phyloP scores from a whole-genome alignment of 35 echinoderm and acorn worm species.

The Holothuria glaberrima region DNA sequence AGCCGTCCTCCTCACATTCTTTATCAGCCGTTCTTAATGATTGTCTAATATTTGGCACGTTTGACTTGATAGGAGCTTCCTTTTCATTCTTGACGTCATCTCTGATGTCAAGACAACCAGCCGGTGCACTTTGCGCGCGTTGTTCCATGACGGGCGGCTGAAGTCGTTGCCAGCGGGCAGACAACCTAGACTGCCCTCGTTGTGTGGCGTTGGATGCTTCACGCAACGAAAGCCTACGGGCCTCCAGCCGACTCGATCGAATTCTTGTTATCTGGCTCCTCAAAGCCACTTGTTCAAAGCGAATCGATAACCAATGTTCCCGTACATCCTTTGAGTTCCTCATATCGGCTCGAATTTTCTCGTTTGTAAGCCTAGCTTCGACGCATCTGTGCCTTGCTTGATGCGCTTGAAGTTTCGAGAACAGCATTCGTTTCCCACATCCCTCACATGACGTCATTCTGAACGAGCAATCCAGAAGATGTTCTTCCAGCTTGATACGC shows the following conservation, averaged over 20 bases:
- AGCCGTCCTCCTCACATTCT: not conserved
- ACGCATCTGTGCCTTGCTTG: constrained; percentile 35
- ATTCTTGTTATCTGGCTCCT: constrained; percentile 19
- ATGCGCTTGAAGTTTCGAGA: constrained; percentile 28
- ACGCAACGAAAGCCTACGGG: not conserved
- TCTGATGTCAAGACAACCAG: not conserved
- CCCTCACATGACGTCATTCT: constrained; percentile 37
- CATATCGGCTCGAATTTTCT: constrained; percentile 22
- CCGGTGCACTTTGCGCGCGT: constrained; percentile 1
- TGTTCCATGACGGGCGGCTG: not conserved
- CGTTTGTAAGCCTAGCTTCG: constrained; percentile 11
- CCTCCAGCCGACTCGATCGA: not conserved
- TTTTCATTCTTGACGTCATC: not conserved
- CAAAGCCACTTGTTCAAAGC: not conserved
- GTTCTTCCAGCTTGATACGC: not conserved
- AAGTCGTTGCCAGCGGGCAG: not conserved
- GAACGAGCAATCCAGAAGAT: not conserved
- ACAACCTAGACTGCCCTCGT: not conserved
- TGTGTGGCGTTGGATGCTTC: not conserved
- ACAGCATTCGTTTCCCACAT: constrained; percentile 20
- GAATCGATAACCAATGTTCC: constrained; percentile 17
- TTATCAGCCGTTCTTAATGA: not conserved
- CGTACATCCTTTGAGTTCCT: constrained; percentile 18
- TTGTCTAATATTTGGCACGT: not conserved
- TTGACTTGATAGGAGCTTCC: not conserved